Evolutionary conservation across 1,140 invertebrate species (phyloP), one percentile per base, ranked within the genome.

Genomic region (Anastrepha obliqua): DNA sequence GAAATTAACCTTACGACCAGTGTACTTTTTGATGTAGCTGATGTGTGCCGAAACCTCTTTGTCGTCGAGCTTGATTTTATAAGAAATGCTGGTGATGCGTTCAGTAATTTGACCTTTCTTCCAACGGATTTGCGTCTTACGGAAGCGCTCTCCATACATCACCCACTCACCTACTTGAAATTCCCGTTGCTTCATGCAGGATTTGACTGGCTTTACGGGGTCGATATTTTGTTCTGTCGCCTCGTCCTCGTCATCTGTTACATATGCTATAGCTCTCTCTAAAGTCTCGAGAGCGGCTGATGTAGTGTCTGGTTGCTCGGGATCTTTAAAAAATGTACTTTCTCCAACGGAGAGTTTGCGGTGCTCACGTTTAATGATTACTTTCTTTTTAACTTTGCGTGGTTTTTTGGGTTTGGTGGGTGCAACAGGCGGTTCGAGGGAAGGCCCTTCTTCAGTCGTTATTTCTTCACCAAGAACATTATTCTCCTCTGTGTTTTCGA

Each of bases 21-120:
- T 93, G 58, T 90, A 92, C 74, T 92, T 93, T 88, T 93, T 93
- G 20, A 93, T 91, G 67, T 93, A 93, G 87, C 90, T 92, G 29
- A 93, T 90, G 17, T 93, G 92, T 67, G 91, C 91, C 1, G 92
- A 87, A 87, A 92, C 90, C 70, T 93, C 92, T 74, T 91, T 92
- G 39, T 91, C 92, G 85, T 93, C 92, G 47, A 93, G 90, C 51
- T 93, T 90, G 9, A 93, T 87, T 88, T 90, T 90, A 86, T 93
- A 93, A 42, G 92, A 93, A 87, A 93, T 93, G 88, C 92, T 92
- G 85, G 92, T 93, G 42, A 93, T 93, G 59, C 90, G 89, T 85
- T 93, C 92, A 47, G 91, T 78, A 1, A 93, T 89, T 3, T 90
- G 89, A 7, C 91, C 92, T 67, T 90, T 90, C 7, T 92, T 91